These are phyloP conservation scores for Ia io DNA, from an alignment of 2,113 vertebrate species.

Conservation along the genomic window DNA sequence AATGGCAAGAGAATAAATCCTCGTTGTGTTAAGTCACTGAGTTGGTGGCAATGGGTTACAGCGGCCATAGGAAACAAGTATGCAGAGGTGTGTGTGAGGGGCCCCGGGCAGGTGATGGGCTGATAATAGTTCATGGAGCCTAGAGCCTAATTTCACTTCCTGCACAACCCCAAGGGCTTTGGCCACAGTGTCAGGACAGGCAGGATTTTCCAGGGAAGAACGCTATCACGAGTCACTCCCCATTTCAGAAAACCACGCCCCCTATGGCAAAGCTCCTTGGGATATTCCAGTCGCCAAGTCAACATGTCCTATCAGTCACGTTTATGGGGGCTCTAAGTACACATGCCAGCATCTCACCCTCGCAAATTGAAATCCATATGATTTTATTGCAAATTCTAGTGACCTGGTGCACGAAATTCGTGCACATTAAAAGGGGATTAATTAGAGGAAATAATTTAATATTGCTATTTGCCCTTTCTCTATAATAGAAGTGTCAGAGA, in stretches of 20 bases:
- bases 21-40: not conserved
- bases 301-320: not conserved
- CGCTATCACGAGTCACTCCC: not conserved
- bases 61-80: not conserved
- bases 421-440: too few relatives aligned
- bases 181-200: not conserved
- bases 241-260: not conserved
- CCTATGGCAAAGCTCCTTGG: not conserved
- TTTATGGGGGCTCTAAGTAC: not conserved
- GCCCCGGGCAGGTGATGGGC: accelerated
- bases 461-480: too few relatives aligned
- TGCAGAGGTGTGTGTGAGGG: not conserved
- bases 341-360: not conserved
- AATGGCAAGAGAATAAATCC: not conserved
- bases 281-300: not conserved
- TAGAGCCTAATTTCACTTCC: not conserved
- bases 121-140: not conserved
- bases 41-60: not conserved
- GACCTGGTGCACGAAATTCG: too few relatives aligned
- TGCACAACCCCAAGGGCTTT: not conserved
- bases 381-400: not conserved
- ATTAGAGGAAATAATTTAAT: too few relatives aligned
- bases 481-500: too few relatives aligned
- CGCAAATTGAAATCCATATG: not conserved
- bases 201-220: not conserved